A percentile compares a stretch with the other conserved stretches of the same genome.
Conservation (phyloP, 2,113 vertebrate species). For the Forbesichthys papilliferus region DNA sequence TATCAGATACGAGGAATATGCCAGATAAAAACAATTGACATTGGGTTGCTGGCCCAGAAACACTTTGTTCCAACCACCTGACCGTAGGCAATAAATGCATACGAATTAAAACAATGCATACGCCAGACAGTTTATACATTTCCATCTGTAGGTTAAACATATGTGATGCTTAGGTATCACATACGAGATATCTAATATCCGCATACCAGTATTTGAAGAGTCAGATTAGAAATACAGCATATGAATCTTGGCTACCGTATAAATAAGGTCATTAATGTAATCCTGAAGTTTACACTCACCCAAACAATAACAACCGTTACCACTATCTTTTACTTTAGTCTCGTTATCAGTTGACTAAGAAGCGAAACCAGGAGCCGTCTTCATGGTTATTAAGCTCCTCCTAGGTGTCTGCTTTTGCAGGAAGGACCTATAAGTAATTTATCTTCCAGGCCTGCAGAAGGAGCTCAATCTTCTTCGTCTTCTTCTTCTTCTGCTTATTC, state of each 20-base stretch:
- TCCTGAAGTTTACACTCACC: slow-evolving; percentile 36
- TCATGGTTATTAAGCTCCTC: slow-evolving; percentile 29
- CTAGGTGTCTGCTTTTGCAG: slow-evolving; percentile 7
- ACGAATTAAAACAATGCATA: too few relatives aligned
- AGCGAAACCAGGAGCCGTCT: not conserved
- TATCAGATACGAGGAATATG: not conserved
- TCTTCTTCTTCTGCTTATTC: too few relatives aligned
- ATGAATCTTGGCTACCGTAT: too few relatives aligned
- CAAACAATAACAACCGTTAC: not conserved
- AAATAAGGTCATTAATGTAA: not conserved
- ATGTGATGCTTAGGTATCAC: not conserved
- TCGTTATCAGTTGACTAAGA: not conserved
- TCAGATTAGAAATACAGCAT: not conserved
- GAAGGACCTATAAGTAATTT: slow-evolving; percentile 17
- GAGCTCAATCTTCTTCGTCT: not conserved
- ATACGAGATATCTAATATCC: not conserved
- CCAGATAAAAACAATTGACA: not conserved
- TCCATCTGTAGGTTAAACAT: not conserved
- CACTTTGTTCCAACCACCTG: too few relatives aligned
- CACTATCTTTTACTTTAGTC: not conserved
- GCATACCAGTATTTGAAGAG: not conserved
- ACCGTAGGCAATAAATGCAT: too few relatives aligned
- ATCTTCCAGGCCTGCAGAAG: not conserved
- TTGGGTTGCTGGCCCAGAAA: too few relatives aligned
- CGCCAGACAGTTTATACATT: too few relatives aligned